Percentiles rank a stretch among this genome's conserved stretches.
These are phyloP conservation scores for Antechinus stuartii DNA, from an alignment of 2,113 vertebrate species.

Conservation along the genomic window DNA sequence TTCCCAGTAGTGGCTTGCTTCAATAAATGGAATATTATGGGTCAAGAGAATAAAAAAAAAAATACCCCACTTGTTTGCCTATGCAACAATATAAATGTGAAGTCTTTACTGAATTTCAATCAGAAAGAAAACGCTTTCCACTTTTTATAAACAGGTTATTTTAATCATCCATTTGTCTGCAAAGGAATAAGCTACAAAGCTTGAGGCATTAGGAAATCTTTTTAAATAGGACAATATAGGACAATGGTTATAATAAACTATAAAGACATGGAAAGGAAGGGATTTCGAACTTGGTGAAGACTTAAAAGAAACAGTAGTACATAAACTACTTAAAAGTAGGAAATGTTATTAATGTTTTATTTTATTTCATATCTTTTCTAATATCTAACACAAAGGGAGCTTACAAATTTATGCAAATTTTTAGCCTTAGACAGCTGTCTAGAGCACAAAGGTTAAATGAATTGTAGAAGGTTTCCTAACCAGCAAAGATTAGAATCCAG, in stretches of 20 bases:
- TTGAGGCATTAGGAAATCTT: neutral
- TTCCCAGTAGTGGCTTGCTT: neutral
- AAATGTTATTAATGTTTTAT: neutral
- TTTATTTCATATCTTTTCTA: neutral
- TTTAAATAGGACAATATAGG: neutral
- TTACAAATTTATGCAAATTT: neutral
- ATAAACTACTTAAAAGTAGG: neutral
- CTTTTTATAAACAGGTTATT: neutral
- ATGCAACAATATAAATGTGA: neutral
- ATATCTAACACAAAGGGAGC: neutral
- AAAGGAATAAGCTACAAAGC: neutral
- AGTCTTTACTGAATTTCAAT: neutral
- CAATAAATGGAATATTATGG: neutral
- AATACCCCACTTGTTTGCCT: neutral
- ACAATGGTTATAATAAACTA: neutral
- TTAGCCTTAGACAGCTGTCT: neutral
- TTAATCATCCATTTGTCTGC: neutral
- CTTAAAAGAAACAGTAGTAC: neutral
- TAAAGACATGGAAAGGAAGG: neutral
- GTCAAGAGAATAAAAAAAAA: neutral
- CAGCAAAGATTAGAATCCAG: neutral
- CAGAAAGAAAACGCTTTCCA: neutral
- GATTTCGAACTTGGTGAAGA: slow-evolving; percentile 23
- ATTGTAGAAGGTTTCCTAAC: neutral
- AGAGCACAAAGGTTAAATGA: neutral